Evolutionary conservation across 2,888 invertebrate genomes (phyloP).

Genomic region (Tetanocera ferruginea): DNA sequence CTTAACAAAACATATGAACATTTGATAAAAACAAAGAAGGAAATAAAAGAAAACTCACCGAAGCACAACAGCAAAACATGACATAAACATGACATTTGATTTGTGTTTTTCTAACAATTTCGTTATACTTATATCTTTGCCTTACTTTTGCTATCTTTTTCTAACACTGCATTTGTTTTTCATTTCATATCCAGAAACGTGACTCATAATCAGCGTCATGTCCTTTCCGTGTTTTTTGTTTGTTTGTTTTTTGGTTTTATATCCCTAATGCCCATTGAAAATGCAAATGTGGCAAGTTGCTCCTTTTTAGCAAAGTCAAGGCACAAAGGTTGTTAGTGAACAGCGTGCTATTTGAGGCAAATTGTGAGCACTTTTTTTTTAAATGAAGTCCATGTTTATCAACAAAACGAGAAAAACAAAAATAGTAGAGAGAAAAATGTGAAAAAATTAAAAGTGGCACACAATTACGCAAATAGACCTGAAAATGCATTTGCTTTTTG

Average conservation of each 20-base stretch:
- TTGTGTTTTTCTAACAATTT: slow-evolving; percentile 51
- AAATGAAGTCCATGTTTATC: too few relatives aligned
- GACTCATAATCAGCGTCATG: slow-evolving; percentile 28
- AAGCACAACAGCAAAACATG: slow-evolving; percentile 54
- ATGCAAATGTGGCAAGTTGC: slow-evolving; percentile 55
- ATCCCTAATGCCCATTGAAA: background rate
- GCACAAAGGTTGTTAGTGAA: background rate
- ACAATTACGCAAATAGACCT: slow-evolving; percentile 27
- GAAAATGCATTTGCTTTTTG: slow-evolving; percentile 11
- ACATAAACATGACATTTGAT: slow-evolving; percentile 63
- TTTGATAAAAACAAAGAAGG: background rate
- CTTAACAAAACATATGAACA: background rate
- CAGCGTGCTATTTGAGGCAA: too few relatives aligned
- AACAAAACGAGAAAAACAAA: too few relatives aligned
- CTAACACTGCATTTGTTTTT: background rate
- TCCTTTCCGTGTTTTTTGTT: background rate
- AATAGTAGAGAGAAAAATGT: background rate
- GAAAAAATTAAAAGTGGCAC: background rate
- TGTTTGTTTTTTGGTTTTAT: background rate
- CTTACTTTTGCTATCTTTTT: background rate
- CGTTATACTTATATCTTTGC: slow-evolving; percentile 4
- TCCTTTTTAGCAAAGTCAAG: background rate
- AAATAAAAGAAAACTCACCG: slow-evolving; percentile 21
- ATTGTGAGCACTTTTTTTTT: too few relatives aligned
- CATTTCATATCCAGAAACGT: slow-evolving; percentile 4